These are phyloP conservation scores for Aricia agestis DNA, from an alignment of 1,140 invertebrate genomes.

Conservation along the genomic window DNA sequence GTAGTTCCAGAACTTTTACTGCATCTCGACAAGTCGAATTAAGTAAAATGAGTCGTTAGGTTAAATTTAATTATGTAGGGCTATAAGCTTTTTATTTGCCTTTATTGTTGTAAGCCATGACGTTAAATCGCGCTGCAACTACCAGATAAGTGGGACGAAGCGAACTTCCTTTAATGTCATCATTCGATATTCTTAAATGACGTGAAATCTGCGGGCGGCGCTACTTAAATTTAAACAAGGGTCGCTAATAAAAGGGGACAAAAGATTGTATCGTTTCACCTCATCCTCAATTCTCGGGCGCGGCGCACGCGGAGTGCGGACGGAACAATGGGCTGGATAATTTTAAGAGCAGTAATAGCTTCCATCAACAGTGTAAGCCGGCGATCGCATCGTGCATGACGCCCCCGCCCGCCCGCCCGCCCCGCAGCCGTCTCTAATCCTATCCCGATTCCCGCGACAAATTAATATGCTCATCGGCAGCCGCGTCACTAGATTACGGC, in stretches of 20 bases:
- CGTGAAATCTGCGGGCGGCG: background rate
- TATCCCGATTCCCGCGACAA: slow-evolving; percentile 66
- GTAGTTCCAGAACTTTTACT: background rate
- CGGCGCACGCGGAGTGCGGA: background rate
- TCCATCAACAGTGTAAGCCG: slow-evolving; percentile 41
- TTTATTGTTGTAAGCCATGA: background rate
- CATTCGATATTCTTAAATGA: background rate
- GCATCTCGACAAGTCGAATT: background rate
- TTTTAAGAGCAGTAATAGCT: slow-evolving; percentile 34
- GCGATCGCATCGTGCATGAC: slow-evolving; percentile 46
- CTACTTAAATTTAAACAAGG: background rate
- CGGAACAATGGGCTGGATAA: slow-evolving; percentile 26
- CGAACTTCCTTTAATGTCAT: background rate
- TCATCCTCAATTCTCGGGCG: background rate
- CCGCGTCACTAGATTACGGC: slow-evolving; percentile 68
- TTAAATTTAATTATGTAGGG: background rate
- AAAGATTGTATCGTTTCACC: slow-evolving; percentile 7
- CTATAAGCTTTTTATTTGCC: background rate
- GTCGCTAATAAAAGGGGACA: slow-evolving; percentile 10
- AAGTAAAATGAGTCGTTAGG: background rate
- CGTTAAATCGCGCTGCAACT: background rate
- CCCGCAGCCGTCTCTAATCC: slow-evolving; percentile 47
- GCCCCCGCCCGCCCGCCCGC: slow-evolving; percentile 29
- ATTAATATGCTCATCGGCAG: slow-evolving; percentile 74
- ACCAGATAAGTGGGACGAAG: background rate